A percentile compares a stretch with the other conserved stretches of the same genome.
Evolutionary conservation across 1,140 invertebrate species (phyloP).

Genomic region (Brachionus asplanchnoidis): DNA sequence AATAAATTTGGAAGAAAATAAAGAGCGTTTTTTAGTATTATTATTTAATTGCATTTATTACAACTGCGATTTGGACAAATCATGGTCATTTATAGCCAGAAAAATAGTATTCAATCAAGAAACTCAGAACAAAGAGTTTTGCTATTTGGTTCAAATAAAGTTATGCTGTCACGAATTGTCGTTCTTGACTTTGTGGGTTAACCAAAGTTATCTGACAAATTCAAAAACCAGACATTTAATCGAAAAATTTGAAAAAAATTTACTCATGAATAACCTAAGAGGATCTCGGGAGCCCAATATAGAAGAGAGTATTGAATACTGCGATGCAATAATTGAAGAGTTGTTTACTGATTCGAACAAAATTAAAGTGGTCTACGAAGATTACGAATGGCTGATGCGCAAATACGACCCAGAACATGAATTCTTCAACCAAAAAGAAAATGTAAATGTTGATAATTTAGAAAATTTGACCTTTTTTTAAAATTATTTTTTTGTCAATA

Average conservation of each 20-base stretch:
- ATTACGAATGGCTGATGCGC: constrained; percentile 7
- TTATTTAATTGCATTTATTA: neutral
- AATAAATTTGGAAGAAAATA: neutral
- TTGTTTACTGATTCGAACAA: neutral
- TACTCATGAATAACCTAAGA: neutral
- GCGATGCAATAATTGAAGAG: neutral
- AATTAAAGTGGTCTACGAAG: neutral
- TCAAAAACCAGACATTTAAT: neutral
- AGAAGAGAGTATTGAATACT: neutral
- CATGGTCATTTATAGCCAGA: neutral
- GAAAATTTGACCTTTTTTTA: neutral
- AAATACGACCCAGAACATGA: neutral
- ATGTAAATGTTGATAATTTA: neutral
- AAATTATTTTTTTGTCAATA: neutral
- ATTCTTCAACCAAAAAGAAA: neutral
- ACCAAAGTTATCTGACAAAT: neutral
- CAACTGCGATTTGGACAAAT: neutral
- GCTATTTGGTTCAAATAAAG: neutral
- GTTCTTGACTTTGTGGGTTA: neutral
- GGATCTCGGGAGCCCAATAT: neutral
- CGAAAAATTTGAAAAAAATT: neutral
- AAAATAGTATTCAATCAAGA: neutral
- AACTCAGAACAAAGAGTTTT: neutral
- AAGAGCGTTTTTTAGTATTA: neutral
- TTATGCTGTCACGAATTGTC: neutral